phyloP scores from a whole-genome alignment of 2,888 invertebrate species.

The Pilophorus perplexus region DNA sequence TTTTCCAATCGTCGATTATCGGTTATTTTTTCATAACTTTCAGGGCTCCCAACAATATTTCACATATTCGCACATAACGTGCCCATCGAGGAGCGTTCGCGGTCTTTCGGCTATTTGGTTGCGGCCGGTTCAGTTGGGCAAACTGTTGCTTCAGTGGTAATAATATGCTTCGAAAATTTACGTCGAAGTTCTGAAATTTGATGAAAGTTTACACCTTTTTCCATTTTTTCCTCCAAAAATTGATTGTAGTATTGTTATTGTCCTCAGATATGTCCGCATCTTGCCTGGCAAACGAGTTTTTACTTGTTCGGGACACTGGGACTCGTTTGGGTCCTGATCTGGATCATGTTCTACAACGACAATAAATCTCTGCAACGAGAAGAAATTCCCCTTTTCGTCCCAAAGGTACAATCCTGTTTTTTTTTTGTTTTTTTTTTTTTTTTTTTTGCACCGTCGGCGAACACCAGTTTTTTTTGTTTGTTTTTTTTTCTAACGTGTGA shows the following conservation, averaged over 20 bases:
- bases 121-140: constrained; percentile 73
- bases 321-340: constrained; percentile 64
- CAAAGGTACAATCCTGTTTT: constrained; percentile 57
- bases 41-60: constrained; percentile 72
- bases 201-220: too few species aligned
- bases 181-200: too few species aligned
- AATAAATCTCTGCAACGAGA: constrained; percentile 54
- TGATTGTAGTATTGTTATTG: too few species aligned
- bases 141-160: constrained; percentile 68
- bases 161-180: constrained; percentile 49
- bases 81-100: constrained; percentile 67
- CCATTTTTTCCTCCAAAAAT: too few species aligned
- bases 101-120: constrained; percentile 70
- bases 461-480: background rate
- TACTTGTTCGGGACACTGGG: constrained; percentile 67
- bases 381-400: constrained; percentile 59
- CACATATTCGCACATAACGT: constrained; percentile 71
- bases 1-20: background rate
- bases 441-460: background rate
- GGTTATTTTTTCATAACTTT: constrained; percentile 3
- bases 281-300: constrained; percentile 66
- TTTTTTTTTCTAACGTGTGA: background rate
- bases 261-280: constrained; percentile 63
- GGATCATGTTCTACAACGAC: constrained; percentile 64
- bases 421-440: background rate